phyloP scores from a whole-genome alignment of 2,797 vertebrate genomes.

The Crenichthys baileyi region DNA sequence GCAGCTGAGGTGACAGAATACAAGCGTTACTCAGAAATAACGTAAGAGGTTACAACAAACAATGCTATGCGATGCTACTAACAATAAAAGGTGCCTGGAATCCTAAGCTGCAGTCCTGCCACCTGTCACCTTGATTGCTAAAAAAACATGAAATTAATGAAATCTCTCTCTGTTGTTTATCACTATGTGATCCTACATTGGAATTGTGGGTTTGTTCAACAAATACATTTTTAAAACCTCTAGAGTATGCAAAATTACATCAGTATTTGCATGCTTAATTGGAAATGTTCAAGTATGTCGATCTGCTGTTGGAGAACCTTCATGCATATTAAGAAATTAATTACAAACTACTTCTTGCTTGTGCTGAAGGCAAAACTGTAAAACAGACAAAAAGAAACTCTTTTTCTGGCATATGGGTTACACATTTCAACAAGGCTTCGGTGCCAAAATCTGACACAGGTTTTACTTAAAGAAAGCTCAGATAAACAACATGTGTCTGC shows the following conservation, averaged over 20 bases:
- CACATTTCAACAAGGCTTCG: conserved; percentile 9
- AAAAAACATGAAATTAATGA: neutral
- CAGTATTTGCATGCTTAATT: conserved; percentile 58
- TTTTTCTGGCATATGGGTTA: neutral
- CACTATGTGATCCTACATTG: conserved; percentile 8
- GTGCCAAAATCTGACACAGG: conserved; percentile 23
- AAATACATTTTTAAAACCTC: conserved; percentile 43
- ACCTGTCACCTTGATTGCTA: conserved; percentile 24
- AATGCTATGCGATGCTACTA: conserved; percentile 11
- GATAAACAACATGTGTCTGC: conserved; percentile 38
- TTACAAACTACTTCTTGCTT: conserved; percentile 30
- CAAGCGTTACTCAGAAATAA: no score
- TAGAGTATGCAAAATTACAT: conserved; percentile 50
- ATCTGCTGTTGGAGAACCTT: neutral
- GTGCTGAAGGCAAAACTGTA: conserved; percentile 23
- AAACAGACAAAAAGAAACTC: conserved; percentile 1
- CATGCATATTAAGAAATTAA: conserved; percentile 41
- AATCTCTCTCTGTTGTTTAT: conserved; percentile 1
- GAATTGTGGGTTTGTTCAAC: conserved; percentile 24
- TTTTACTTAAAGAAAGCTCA: conserved; percentile 29
- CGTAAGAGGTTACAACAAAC: conserved; percentile 3
- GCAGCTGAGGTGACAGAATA: no score
- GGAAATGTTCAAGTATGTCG: conserved; percentile 19
- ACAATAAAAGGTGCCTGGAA: conserved; percentile 14
- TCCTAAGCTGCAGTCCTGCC: conserved; percentile 20